Base-by-base conservation (phyloP, 2,113 vertebrate species). In the Hipposideros armiger region DNA sequence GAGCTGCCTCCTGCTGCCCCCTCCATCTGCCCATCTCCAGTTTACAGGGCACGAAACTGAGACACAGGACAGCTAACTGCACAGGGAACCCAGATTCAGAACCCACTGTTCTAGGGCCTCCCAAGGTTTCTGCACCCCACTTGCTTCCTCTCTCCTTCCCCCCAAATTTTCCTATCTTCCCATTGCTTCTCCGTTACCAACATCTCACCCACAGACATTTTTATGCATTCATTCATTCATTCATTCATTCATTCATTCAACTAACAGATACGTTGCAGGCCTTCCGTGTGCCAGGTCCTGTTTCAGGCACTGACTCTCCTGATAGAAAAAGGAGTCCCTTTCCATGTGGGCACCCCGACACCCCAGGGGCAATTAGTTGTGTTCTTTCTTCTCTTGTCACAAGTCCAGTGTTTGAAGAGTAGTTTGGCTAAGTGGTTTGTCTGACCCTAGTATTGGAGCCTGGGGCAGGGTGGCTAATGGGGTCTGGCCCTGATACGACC, bases 51-150 rank as follows among this genome's bases (percentile, higher is more conserved):
- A 76, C 36, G 26, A 87, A 90, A 82, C 80, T 1, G 50, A 96
- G 83, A 90, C 32, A 15, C 54, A 45, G 42, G 56, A 50, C 10
- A 26, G 72, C 84, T 30, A 10, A 32, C 0, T 11, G 66, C 20
- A 26, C 17, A 36, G 80, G 52, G 56, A 26, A 32, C 10, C 1
- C 8, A 47, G 24, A 26, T 76, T 72, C 58, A n/a, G 62, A 84
- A 24, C 30, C 52, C 7, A 60, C 66, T 58, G 82, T 5, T 70
- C 50, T 26, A 5, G 16, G 20, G 11, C 4, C 74, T 85, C 32
- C 36, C 1, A 67, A 47, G 24, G 24, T 5, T 4, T 24, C 4
- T 3, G 7, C 1, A 22, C 24, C 20, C 50, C 9, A 0, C 47
- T 2, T 2, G 2, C 16, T 64, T 56, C 73, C 42, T 52, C 8